Evolutionary conservation across 2,888 invertebrate genomes (phyloP).

Genomic region (Luffia ferchaultella): DNA sequence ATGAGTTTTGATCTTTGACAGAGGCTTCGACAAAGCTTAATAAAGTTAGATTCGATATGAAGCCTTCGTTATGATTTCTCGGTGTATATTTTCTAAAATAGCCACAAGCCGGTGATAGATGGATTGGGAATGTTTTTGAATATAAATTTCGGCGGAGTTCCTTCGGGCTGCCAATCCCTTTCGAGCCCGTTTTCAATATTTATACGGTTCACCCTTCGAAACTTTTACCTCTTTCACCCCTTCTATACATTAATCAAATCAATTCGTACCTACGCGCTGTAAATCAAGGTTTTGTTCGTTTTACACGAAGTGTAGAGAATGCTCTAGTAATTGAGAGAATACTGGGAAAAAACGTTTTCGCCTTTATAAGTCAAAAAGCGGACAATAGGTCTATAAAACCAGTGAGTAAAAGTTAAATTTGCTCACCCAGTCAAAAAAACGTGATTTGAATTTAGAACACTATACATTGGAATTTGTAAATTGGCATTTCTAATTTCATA

Average conservation of each 20-base stretch:
- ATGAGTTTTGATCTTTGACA: too few species aligned
- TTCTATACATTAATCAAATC: neutral
- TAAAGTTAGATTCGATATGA: too few species aligned
- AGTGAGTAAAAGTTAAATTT: too few species aligned
- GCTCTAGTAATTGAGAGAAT: too few species aligned
- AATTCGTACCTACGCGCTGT: neutral
- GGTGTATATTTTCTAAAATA: neutral
- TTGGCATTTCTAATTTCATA: too few species aligned
- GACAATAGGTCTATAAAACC: too few species aligned
- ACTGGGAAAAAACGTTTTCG: too few species aligned
- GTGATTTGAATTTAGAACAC: too few species aligned
- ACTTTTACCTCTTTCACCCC: neutral
- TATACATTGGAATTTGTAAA: too few species aligned
- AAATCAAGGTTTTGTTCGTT: neutral
- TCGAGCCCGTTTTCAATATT: neutral
- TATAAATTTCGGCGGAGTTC: neutral
- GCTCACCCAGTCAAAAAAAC: too few species aligned
- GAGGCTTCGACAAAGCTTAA: too few species aligned
- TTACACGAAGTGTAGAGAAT: neutral
- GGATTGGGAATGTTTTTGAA: neutral
- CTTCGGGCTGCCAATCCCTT: neutral
- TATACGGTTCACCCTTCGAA: neutral
- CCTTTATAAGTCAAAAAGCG: too few species aligned
- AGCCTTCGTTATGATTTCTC: neutral
- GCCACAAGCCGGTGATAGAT: neutral